Evolutionary conservation across 2,797 vertebrate species (phyloP), one percentile per base, ranked within the genome.

Genomic region (Neopelma chrysocephalum): DNA sequence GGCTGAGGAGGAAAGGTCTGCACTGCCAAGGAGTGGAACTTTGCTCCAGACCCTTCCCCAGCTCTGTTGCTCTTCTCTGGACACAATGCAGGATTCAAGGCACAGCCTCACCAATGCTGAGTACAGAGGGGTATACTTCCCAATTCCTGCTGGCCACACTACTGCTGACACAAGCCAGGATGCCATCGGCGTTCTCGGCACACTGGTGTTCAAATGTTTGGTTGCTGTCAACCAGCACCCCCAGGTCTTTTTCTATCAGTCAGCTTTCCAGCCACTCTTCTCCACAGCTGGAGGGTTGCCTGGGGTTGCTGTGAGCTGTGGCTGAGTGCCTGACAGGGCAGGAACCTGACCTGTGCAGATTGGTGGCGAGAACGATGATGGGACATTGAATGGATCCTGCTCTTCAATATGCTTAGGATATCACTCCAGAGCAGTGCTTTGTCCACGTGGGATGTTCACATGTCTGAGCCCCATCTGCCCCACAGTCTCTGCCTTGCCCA

Each of bases 321-420:
- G 22, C 9, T 5, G 27, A 66, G 43, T 65, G 22, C 23, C 2
- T 43, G 85, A 29, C 23, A n/a, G 19, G 45, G 23, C 23, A 23
- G 51, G 45, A 65, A 72, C 15, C 27, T 51, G 36, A 47, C 20
- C 27, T 11, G n/a, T 29, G 29, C 45, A 58, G 23, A 38, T 16
- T 38, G 60, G 32, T 27, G 22, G 26, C 0, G 0, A 38, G 60
- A 45, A 58, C n/a, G 38, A 7, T 65, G 32, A 72, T 9, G 19
- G 15, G 19, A 65, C 38, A 58, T 1, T 14, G 45, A 45, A 57
- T 11, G 13, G 60, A 65, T 58, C 60, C 32, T 43, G 19, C 22
- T 20, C 40, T 50, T 32, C 26, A 76, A 15, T 18, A 19, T 1
- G 2, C 27, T 58, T 27, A 29, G 45, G 36, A 14, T 4, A 36